Evolutionary conservation across 1,140 invertebrate species (phyloP), one percentile per base, ranked within the genome.

Genomic region (Leptopilina boulardi): DNA sequence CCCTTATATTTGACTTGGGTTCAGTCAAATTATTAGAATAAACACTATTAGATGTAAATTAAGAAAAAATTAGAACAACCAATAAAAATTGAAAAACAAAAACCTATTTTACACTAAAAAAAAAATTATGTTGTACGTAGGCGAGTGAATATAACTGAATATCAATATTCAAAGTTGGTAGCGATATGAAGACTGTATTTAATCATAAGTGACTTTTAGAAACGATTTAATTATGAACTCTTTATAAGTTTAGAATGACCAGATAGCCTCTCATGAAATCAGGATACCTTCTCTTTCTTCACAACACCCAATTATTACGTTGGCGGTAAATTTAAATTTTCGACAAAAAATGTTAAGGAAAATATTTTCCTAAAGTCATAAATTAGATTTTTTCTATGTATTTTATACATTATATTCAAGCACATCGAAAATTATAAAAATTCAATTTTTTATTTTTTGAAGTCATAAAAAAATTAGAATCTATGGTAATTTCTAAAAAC

Each of bases 21-120:
- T 83, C 76, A 79, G 18, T 85, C 77, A 84, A 82, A 81, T 82
- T 83, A 71, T 51, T 85, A 84, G 73, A 71, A 70, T 85, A 84
- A 84, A 71, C 78, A 78, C 8, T 71, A 77, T 30, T 79, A 73
- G 70, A 34, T 51, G 75, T 26, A 70, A 70, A 73, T 56, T 70
- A 71, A 4, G 8, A 54, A 18, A 9, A 42, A 54, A 18, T 4
- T 54, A 23, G 54, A 2, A 71, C 73, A 73, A 74, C 77, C 38
- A 15, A 75, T 79, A 73, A 71, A 15, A 51, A 74, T 80, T 18
- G 38, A 56, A 71, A 72, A 21, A 11, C 10, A 42, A 72, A 73
- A 77, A 79, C 41, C 44, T 79, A 80, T 80, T 78, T 78, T 75
- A 80, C 76, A 77, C 38, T 78, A n/a, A n/a, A n/a, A n/a, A n/a